A percentile compares a stretch with the other conserved stretches of the same genome.
Evolutionary conservation across 2,113 vertebrate species (phyloP).

Genomic region (Regulus satrapa): DNA sequence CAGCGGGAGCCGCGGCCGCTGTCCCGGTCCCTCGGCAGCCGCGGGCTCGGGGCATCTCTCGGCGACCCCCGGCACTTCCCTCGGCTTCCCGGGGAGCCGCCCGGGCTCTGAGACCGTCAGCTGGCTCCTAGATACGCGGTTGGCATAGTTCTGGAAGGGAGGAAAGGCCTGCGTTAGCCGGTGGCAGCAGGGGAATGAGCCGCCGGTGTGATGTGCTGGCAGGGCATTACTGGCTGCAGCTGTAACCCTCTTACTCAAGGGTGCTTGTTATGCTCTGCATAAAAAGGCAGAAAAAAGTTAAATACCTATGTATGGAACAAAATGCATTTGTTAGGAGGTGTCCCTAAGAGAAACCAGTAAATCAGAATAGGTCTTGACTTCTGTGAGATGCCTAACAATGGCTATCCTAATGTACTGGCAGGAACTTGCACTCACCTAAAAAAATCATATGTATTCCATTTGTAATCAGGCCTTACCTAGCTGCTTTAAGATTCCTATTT

Average conservation of each 20-base stretch:
- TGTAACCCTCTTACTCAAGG: neutral
- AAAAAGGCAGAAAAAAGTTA: neutral
- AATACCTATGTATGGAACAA: neutral
- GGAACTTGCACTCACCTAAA: no score
- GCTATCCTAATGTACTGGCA: no score
- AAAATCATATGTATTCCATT: neutral
- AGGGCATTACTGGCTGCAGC: neutral
- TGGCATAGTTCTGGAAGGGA: neutral
- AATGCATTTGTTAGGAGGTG: neutral
- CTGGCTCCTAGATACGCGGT: no score
- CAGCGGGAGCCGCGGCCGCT: fast-evolving
- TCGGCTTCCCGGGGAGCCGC: neutral
- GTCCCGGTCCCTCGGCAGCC: fast-evolving
- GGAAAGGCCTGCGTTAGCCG: neutral
- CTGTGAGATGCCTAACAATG: neutral
- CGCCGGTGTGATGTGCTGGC: neutral
- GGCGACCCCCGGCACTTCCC: neutral
- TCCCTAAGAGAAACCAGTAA: neutral
- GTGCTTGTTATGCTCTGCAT: neutral
- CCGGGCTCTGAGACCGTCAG: no score
- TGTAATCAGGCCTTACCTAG: neutral
- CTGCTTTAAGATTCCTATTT: neutral
- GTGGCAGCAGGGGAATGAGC: neutral
- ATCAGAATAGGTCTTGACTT: neutral
- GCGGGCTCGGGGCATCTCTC: neutral